Conservation (phyloP, 2,888 invertebrate species). For the Drosophila helvetica region DNA sequence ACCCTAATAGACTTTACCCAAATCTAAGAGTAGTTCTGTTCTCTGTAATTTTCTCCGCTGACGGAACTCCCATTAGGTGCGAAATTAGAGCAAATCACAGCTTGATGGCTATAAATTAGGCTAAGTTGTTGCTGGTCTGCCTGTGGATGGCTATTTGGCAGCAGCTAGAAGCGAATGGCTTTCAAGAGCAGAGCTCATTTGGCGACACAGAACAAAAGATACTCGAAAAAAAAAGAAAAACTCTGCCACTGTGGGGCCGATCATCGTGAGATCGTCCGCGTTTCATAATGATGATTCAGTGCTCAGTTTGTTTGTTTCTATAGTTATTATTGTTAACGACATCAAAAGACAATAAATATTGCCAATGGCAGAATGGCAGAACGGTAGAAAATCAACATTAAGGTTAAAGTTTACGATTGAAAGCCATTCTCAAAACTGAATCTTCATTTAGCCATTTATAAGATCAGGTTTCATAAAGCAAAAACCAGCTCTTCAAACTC, state of each 20-base stretch:
- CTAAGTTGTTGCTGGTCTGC: constrained; percentile 40
- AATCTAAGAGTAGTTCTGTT: background rate
- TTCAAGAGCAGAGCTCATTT: background rate
- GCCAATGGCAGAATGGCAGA: background rate
- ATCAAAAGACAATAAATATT: background rate
- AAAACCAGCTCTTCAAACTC: background rate
- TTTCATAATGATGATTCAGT: constrained; percentile 54
- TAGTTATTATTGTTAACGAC: constrained; percentile 5
- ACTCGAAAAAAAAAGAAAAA: constrained; percentile 16
- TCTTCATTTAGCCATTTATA: background rate
- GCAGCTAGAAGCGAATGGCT: constrained; percentile 2
- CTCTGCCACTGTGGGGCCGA: constrained; percentile 41
- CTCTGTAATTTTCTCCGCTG: background rate
- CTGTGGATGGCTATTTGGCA: constrained; percentile 6
- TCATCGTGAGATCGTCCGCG: constrained; percentile 30
- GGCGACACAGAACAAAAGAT: constrained; percentile 10
- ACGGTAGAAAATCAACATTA: background rate
- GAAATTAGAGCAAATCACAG: constrained; percentile 71
- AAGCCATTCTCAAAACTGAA: too few relatives aligned
- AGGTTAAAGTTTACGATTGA: background rate
- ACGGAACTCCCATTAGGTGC: constrained; percentile 23
- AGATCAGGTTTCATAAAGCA: background rate
- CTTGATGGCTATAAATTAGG: constrained; percentile 64
- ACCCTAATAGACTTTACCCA: background rate
- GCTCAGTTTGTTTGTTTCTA: constrained; percentile 11